Conservation (phyloP, 2,888 invertebrate species). For the Noctua janthe region DNA sequence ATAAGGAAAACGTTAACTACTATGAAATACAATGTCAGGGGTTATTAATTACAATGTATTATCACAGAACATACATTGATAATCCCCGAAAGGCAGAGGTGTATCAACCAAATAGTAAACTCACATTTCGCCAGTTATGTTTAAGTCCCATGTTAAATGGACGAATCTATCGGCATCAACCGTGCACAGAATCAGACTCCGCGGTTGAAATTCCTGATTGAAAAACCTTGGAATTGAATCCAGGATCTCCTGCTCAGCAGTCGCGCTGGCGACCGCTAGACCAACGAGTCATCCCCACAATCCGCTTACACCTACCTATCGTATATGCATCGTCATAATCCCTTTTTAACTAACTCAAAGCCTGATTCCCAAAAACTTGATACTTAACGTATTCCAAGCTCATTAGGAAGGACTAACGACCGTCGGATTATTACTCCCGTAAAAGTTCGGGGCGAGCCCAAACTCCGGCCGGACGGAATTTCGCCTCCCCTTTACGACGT, state of each 20-base stretch:
- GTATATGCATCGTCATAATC: slow-evolving; percentile 19
- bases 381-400: slow-evolving; percentile 54
- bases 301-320: neutral
- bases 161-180: neutral
- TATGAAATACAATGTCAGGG: too few relatives aligned
- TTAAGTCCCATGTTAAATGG: neutral
- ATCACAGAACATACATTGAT: neutral
- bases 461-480: slow-evolving; percentile 44
- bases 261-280: neutral
- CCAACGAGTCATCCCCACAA: neutral
- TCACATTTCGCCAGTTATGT: neutral
- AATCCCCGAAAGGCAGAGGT: neutral
- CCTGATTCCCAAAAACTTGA: slow-evolving; percentile 52
- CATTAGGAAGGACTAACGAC: slow-evolving; percentile 60
- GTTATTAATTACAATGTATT: too few relatives aligned
- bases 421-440: slow-evolving; percentile 55
- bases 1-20: too few relatives aligned
- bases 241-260: neutral
- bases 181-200: neutral
- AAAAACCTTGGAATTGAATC: neutral
- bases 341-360: slow-evolving; percentile 41
- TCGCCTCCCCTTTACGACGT: slow-evolving; percentile 31
- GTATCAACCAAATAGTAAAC: neutral
- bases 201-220: neutral
- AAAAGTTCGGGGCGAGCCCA: slow-evolving; percentile 41